Percentiles rank a stretch among this genome's conserved stretches.
Conservation (phyloP, 2,888 invertebrate species). For the Acleris holmiana region DNA sequence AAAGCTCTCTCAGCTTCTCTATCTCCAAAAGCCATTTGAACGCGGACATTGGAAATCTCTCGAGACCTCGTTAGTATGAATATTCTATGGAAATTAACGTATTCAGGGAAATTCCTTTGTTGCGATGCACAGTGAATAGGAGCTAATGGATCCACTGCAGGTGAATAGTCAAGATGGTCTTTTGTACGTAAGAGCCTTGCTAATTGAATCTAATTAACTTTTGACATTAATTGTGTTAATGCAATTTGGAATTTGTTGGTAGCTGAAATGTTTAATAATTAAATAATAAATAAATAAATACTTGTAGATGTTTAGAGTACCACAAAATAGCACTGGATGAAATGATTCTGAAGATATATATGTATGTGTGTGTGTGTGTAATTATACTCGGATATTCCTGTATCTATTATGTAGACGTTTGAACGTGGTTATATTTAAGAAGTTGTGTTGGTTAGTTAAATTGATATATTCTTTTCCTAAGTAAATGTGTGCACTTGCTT, state of each 20-base stretch:
- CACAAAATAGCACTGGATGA: too few relatives aligned
- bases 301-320: too few relatives aligned
- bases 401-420: too few relatives aligned
- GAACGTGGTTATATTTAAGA: too few relatives aligned
- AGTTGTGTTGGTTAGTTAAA: too few relatives aligned
- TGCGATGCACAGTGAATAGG: constrained; percentile 13
- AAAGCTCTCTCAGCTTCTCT: constrained; percentile 5
- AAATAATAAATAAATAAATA: too few relatives aligned
- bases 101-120: constrained; percentile 33
- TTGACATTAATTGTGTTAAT: neutral
- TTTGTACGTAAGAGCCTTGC: constrained; percentile 14
- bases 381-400: too few relatives aligned
- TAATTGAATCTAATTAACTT: constrained; percentile 22
- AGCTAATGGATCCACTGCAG: constrained; percentile 28
- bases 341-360: too few relatives aligned
- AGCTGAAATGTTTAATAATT: too few relatives aligned
- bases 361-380: too few relatives aligned
- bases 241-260: neutral
- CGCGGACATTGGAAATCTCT: constrained; percentile 32
- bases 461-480: too few relatives aligned
- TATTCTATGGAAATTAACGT: constrained; percentile 36
- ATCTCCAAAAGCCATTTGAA: constrained; percentile 1
- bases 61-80: constrained; percentile 32
- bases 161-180: constrained; percentile 15
- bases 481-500: too few relatives aligned